A percentile compares a stretch with the other conserved stretches of the same genome.
Conservation (phyloP, 2,113 vertebrate genomes). For the Jacana jacana region DNA sequence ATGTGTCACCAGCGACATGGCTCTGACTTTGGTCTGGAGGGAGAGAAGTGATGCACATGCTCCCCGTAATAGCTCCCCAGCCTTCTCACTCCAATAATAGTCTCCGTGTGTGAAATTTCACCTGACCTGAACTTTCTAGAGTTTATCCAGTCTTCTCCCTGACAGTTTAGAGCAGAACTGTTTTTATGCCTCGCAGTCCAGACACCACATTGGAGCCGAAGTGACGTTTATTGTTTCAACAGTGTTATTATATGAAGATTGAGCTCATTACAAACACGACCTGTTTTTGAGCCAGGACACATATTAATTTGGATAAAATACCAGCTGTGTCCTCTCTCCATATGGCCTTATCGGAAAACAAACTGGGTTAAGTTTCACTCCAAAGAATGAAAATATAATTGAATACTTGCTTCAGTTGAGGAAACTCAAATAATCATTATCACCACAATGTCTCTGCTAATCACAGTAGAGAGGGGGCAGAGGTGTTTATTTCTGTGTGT, state of each 20-base stretch:
- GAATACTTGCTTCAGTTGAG: not conserved
- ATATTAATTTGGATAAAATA: constrained; percentile 39
- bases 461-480: not conserved
- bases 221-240: constrained; percentile 46
- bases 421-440: constrained; percentile 9
- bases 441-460: not conserved
- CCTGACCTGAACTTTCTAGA: constrained; percentile 16
- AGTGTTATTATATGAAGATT: constrained; percentile 5
- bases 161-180: not conserved
- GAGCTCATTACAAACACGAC: constrained; percentile 41
- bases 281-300: constrained; percentile 12
- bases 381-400: constrained; percentile 14
- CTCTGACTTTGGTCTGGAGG: not conserved
- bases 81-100: not conserved
- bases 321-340: constrained; percentile 28
- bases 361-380: not conserved
- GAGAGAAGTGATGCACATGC: not conserved
- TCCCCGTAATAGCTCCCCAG: not conserved
- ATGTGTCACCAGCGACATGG: not conserved
- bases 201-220: constrained; percentile 23
- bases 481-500: not conserved
- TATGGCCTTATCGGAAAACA: constrained; percentile 37
- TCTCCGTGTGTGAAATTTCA: constrained; percentile 16
- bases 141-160: constrained; percentile 3
- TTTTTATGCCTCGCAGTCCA: constrained; percentile 11